Base-by-base conservation (phyloP, 2,888 invertebrate species). In the Aphelenchoides bicaudatus region DNA sequence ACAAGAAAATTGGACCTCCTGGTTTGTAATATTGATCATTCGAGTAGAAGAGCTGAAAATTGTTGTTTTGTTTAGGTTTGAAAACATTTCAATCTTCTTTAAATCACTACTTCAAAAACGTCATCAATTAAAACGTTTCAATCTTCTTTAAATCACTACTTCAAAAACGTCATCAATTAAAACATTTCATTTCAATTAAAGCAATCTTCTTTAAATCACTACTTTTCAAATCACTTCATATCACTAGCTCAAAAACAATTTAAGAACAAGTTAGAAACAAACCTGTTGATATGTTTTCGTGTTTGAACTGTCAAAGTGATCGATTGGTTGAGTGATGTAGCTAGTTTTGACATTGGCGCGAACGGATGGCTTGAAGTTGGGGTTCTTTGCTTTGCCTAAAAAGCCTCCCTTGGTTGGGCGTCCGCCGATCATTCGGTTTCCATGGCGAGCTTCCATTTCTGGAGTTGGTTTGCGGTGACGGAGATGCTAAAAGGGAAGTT, bases 1-100 rank as follows among this genome's bases (percentile, higher is more conserved):
- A 88, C 3, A 93, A 80, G 79, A 93, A 93, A n/a, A 90, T 85
- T 0, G 91, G 90, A 0, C 89, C 89, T 46, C 85, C 86, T 21
- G 82, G 81, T 72, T 58, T 23, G 10, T 16, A 50, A 37, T 19
- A 49, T 21, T 62, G 1, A 5, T 62, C 62, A 13, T 58, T 58
- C 10, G 6, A 8, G 43, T 43, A 43, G 43, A 43, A 8, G 8
- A 19, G 23, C 43, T 43, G 23, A 6, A 43, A 43, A 43, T n/a
- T 10, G 43, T 25, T 8, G 43, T 8, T 10, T 21, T 43, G 10
- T 10, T 21, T n/a, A 10, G 23, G 16, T 16, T 13, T 8, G 8
- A 43, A 43, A 43, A 21, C 43, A n/a, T 29, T 21, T 23, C 19
- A 62, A n/a, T n/a, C n/a, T n/a, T n/a, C n/a, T n/a, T n/a, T n/a